phyloP scores from a whole-genome alignment of 2,113 vertebrate genomes.

The Copsychus sechellarum region DNA sequence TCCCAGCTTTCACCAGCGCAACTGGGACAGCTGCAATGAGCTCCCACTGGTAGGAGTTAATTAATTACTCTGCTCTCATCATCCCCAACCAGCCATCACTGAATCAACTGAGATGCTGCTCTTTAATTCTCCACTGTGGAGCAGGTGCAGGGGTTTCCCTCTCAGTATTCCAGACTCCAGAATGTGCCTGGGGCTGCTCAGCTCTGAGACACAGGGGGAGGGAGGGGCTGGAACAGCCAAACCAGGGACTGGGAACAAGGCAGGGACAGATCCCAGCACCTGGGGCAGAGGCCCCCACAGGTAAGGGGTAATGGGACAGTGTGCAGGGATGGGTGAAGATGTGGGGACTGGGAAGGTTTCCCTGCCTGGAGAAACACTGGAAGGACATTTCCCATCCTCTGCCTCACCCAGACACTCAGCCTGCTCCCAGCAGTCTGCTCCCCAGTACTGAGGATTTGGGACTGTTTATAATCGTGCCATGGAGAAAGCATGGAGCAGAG shows the following conservation, averaged over 20 bases:
- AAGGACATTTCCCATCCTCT: neutral
- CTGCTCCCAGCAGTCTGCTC: neutral
- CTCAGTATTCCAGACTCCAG: accelerated
- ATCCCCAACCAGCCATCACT: neutral
- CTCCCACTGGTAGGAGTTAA: neutral
- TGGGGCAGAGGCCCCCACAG: neutral
- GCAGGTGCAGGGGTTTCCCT: neutral
- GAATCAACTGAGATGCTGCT: neutral
- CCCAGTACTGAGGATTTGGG: accelerated
- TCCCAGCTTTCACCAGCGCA: neutral
- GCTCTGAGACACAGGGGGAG: neutral
- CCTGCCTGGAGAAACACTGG: neutral
- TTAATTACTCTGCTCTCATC: neutral
- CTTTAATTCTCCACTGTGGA: neutral
- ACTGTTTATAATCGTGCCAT: neutral
- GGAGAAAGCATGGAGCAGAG: neutral
- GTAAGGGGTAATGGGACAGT: accelerated
- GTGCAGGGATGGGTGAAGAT: neutral
- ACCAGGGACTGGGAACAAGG: neutral
- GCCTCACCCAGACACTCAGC: neutral
- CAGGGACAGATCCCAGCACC: neutral
- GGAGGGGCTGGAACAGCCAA: neutral
- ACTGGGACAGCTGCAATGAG: neutral
- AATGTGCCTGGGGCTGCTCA: neutral
- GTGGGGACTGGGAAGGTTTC: neutral